These are phyloP conservation scores for Cheumatopsyche charites DNA, from an alignment of 1,140 invertebrate genomes.

Conservation along the genomic window DNA sequence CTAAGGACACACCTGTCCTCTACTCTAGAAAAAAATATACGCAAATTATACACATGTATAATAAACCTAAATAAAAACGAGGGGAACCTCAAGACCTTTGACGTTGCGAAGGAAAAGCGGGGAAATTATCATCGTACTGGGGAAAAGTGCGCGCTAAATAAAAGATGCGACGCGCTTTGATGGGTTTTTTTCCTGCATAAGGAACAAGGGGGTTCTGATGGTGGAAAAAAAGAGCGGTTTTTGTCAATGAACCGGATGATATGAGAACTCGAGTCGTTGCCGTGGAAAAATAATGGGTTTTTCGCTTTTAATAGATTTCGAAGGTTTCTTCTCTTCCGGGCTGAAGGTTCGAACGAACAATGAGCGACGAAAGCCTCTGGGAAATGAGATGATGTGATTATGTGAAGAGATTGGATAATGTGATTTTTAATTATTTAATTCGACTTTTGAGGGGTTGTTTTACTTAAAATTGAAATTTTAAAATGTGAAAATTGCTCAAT, in stretches of 20 bases:
- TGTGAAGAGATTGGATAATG: too few species aligned
- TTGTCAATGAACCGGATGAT: slow-evolving; percentile 47
- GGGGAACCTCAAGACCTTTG: slow-evolving; percentile 1
- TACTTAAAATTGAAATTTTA: too few species aligned
- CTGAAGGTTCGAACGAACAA: too few species aligned
- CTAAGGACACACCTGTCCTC: slow-evolving; percentile 36
- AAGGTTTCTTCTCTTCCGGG: not conserved
- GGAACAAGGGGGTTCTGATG: slow-evolving; percentile 34
- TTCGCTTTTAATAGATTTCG: slow-evolving; percentile 28
- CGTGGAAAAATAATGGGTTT: slow-evolving; percentile 47
- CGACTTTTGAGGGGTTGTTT: too few species aligned
- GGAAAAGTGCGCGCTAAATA: slow-evolving; percentile 19
- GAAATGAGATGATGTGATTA: too few species aligned
- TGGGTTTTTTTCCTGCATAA: slow-evolving; percentile 39
- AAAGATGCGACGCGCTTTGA: slow-evolving; percentile 40
- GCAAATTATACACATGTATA: slow-evolving; percentile 6
- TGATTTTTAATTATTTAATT: too few species aligned
- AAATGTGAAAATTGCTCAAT: too few species aligned
- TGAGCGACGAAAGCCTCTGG: too few species aligned
- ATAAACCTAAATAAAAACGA: not conserved
- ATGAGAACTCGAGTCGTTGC: slow-evolving; percentile 34
- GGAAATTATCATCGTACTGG: slow-evolving; percentile 32
- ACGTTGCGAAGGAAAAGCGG: slow-evolving; percentile 21
- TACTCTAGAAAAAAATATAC: too few species aligned
- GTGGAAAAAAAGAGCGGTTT: too few species aligned